Base-by-base conservation (phyloP, 30 jellyfish, hydroid and myxozoan genomes). In the Aurelia coerulea region DNA sequence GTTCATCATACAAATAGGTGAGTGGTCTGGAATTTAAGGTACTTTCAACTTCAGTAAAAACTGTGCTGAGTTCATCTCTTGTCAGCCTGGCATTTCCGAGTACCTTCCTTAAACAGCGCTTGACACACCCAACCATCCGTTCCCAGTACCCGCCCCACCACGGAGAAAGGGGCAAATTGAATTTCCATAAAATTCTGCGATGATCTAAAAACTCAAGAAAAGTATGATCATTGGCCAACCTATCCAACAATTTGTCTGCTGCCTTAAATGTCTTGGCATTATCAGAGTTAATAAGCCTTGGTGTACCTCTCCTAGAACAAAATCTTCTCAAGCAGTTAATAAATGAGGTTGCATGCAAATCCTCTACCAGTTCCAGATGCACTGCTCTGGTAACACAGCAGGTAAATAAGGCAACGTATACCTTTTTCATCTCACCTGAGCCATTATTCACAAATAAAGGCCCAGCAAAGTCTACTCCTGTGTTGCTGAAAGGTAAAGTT, bases 241-340 rank as follows among this genome's bases (percentile, higher is more conserved):
- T 73, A 59, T 72, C 79, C 73, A 54, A 84, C 3, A 84, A 84
- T 71, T 51, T 73, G 33, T 37, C 33, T 66, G n/a, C n/a, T n/a
- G n/a, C n/a, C n/a, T n/a, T n/a, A n/a, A n/a, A n/a, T n/a, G n/a
- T n/a, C n/a, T n/a, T 75, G 12, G 95, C 90, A 65, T 76, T 76
- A 66, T 86, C 89, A 2, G 95, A 62, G 90, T 75, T 86, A 29
- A 86, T 46, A 1, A 86, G 90, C 59, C 90, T 75, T 7, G 95
- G 95, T 0, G 90, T 86, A 10, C 95, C 95, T 67, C 85, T 65
- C 64, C 95, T 86, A 17, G 90, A 33, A 76, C 95, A 86, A 74
- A 86, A 86, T 59, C 90, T 86, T 76, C 95, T 85, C 42, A 75
- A 65, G 67, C 71, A 16, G 39, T 74, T 77, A 2, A 86, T 1